phyloP scores from a whole-genome alignment of 2,113 vertebrate genomes.

The Lichenostomus cassidix region DNA sequence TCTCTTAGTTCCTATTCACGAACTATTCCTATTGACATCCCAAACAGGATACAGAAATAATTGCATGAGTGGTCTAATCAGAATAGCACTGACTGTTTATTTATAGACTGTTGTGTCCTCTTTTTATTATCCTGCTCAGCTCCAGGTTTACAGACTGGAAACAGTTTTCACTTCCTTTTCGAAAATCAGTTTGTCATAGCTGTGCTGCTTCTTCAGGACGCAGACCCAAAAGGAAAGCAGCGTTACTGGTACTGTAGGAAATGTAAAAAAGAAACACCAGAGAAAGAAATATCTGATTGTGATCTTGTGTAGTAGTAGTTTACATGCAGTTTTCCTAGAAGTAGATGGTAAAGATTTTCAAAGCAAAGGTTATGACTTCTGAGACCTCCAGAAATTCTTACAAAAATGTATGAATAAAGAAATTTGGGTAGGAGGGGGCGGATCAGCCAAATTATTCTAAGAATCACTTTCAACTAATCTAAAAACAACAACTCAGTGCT shows the following conservation, averaged over 20 bases:
- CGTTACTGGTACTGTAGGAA: neutral
- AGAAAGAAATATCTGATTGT: neutral
- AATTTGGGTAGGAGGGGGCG: neutral
- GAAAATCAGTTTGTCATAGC: neutral
- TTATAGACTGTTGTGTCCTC: neutral
- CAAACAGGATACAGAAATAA: neutral
- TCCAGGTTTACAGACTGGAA: neutral
- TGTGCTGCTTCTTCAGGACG: neutral
- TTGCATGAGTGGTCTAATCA: neutral
- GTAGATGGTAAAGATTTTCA: neutral
- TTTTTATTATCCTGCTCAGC: neutral
- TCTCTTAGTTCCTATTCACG: neutral
- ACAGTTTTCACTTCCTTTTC: neutral
- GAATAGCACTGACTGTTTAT: neutral
- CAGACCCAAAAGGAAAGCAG: neutral
- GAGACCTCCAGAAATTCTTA: neutral
- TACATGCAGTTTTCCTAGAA: constrained; percentile 3
- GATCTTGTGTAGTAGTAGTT: neutral
- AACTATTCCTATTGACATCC: neutral
- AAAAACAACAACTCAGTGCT: neutral
- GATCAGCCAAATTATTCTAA: neutral
- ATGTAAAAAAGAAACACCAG: neutral
- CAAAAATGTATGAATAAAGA: neutral
- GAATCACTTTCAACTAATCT: neutral
- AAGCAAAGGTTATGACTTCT: neutral